Base-by-base conservation (phyloP, 1,140 invertebrate species). In the Dreissena polymorpha region DNA sequence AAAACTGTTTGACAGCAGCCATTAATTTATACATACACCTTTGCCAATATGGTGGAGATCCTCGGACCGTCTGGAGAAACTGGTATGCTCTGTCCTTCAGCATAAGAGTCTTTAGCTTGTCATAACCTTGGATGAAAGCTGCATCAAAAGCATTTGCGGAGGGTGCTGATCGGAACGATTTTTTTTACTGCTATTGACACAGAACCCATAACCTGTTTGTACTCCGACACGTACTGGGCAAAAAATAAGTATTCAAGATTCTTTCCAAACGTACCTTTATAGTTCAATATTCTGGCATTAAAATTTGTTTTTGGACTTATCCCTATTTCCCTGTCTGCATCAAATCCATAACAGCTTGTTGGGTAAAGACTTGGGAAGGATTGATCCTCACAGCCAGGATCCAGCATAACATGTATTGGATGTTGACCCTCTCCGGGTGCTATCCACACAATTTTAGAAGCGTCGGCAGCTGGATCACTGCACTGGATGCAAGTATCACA, bases 291-390 rank as follows among this genome's bases (percentile, higher is more conserved):
- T 53, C 82, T 21, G 16, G 67, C 68, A 71, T 84, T 77, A 57
- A 84, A 84, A 29, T 84, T 77, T 72, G 63, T 84, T 23, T 78
- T 78, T 51, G 68, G 67, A 29, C 53, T 71, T 13, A 84, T 70
- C 14, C 23, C 50, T 7, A 29, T 65, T 10, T 64, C 55, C 63
- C 75, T 60, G 1, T 51, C 25, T 27, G 50, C 55, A 64, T 72
- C 67, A 77, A 77, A 84, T 23, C 82, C 82, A 76, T 50, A 72
- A 57, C 57, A 53, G 16, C 74, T 67, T 78, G 25, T 78, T 25
- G 74, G 82, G 49, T 77, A 84, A 25, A 78, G 14, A 23, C 60
- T 55, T 14, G 82, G 82, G 70, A 78, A 84, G 29, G 73, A 75
- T 64, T 69, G 49, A 7, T 69, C 65, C 39, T 57, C 67, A 68